Conservation (phyloP, 2,797 vertebrate species). For the Hyperoplus lanceolatus region DNA sequence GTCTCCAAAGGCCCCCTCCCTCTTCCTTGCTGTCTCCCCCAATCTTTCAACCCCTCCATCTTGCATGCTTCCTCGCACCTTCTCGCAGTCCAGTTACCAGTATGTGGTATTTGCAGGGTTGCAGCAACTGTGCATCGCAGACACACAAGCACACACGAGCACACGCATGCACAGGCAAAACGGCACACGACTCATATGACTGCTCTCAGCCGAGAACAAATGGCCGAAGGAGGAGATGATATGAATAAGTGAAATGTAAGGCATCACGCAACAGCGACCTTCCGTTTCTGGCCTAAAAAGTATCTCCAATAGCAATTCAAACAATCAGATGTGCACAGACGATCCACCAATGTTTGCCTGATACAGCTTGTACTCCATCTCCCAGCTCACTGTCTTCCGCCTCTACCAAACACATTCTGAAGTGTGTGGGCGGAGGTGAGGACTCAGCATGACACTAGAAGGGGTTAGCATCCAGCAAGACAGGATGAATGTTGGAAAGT, state of each 20-base stretch:
- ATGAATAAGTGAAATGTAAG: slow-evolving; percentile 39
- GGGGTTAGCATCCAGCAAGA: slow-evolving; percentile 6
- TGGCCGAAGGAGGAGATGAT: slow-evolving; percentile 18
- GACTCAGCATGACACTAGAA: slow-evolving; percentile 16
- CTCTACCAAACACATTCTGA: slow-evolving; percentile 1
- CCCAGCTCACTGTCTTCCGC: slow-evolving; percentile 5
- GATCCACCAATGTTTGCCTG: slow-evolving; percentile 33
- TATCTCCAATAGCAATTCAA: slow-evolving; percentile 44
- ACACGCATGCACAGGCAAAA: slow-evolving; percentile 1
- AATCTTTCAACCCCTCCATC: slow-evolving; percentile 80
- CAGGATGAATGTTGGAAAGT: slow-evolving; percentile 4
- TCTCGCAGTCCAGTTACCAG: slow-evolving; percentile 34
- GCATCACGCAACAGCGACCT: slow-evolving; percentile 40
- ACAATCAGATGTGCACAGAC: slow-evolving; percentile 48
- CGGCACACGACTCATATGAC: slow-evolving; percentile 2
- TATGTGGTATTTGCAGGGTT: slow-evolving; percentile 40
- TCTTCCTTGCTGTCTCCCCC: slow-evolving; percentile 70
- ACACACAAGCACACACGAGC: slow-evolving; percentile 6
- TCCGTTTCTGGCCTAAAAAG: slow-evolving; percentile 31
- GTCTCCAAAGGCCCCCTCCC: slow-evolving; percentile 46
- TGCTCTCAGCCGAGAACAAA: slow-evolving; percentile 25
- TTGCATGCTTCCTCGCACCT: slow-evolving; percentile 59
- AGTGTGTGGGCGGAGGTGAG: slow-evolving; percentile 27
- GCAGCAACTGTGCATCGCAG: slow-evolving; percentile 35
- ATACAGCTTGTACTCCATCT: slow-evolving; percentile 29